Percentiles rank a stretch among this genome's conserved stretches.
phyloP scores from a whole-genome alignment of 2,888 invertebrate genomes.

The Acleris literana region DNA sequence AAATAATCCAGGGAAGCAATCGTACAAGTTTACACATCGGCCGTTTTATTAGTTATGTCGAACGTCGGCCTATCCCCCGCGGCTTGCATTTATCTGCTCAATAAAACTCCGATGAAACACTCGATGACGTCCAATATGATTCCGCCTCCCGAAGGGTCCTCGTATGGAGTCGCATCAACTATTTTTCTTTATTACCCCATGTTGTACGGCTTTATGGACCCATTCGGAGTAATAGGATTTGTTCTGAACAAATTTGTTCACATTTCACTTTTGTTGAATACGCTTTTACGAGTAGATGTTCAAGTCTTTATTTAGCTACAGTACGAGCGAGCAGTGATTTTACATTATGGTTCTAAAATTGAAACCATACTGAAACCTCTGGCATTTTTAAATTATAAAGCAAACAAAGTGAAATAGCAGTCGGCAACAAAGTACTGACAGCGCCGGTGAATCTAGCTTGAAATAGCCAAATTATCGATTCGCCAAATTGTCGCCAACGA shows the following conservation, averaged over 20 bases:
- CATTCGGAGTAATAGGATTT: conserved; percentile 32
- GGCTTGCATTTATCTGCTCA: conserved; percentile 75
- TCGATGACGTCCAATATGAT: conserved; percentile 75
- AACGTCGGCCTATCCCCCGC: conserved; percentile 65
- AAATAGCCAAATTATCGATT: conserved; percentile 52
- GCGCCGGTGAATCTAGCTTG: conserved; percentile 41
- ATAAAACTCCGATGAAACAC: conserved; percentile 78
- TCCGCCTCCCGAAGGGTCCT: conserved; percentile 63
- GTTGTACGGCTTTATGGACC: conserved; percentile 32
- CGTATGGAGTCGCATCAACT: conserved; percentile 59
- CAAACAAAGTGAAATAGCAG: neutral
- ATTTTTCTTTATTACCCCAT: conserved; percentile 61
- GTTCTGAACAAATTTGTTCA: conserved; percentile 22
- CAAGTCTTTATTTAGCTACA: no score
- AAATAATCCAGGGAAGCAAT: conserved; percentile 24
- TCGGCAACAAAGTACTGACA: conserved; percentile 39
- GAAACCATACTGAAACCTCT: neutral
- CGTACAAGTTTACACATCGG: conserved; percentile 30
- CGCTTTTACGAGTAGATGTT: no score
- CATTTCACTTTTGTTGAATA: conserved; percentile 12
- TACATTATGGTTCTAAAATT: no score
- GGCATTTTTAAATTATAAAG: conserved; percentile 4
- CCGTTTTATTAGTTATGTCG: conserved; percentile 57
- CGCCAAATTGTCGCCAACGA: conserved; percentile 42
- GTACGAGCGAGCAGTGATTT: no score